Conservation (phyloP, 2,113 vertebrate genomes). For the Trichomycterus rosablanca region DNA sequence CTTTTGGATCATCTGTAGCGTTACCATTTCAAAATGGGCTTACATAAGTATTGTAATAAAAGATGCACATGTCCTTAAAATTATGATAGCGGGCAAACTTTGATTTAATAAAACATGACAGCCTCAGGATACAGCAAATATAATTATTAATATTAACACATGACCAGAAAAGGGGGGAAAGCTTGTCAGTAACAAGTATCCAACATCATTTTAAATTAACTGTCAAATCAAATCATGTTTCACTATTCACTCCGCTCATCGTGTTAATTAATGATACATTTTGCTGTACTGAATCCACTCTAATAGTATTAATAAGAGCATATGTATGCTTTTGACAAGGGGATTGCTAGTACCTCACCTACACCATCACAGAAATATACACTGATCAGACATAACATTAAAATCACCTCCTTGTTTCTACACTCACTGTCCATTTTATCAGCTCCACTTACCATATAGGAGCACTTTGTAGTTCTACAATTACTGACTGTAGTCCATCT, state of each 20-base stretch:
- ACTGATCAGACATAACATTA: too few species aligned
- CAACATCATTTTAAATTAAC: slow-evolving; percentile 31
- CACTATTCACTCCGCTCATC: background rate
- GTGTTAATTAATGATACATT: slow-evolving; percentile 8
- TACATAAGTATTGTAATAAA: slow-evolving; percentile 11
- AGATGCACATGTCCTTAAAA: slow-evolving; percentile 33
- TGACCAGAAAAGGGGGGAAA: slow-evolving; percentile 23
- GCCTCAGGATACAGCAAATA: slow-evolving; percentile 37
- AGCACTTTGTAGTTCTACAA: too few species aligned
- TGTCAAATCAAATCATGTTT: slow-evolving; percentile 28
- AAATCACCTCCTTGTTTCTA: too few species aligned
- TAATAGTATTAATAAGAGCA: background rate
- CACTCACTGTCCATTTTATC: too few species aligned
- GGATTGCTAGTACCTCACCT: too few species aligned
- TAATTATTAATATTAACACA: slow-evolving; percentile 49
- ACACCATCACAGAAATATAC: too few species aligned
- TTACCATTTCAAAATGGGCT: slow-evolving; percentile 20
- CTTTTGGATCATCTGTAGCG: slow-evolving; percentile 19
- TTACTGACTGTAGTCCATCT: too few species aligned
- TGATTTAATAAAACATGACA: slow-evolving; percentile 40
- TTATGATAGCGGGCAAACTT: slow-evolving; percentile 17
- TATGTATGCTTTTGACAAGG: too few species aligned
- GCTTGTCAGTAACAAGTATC: slow-evolving; percentile 15
- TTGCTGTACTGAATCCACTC: background rate
- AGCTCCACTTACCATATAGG: too few species aligned